Base-by-base conservation (phyloP, 2,113 vertebrate species). In the Porphyrio hochstetteri region DNA sequence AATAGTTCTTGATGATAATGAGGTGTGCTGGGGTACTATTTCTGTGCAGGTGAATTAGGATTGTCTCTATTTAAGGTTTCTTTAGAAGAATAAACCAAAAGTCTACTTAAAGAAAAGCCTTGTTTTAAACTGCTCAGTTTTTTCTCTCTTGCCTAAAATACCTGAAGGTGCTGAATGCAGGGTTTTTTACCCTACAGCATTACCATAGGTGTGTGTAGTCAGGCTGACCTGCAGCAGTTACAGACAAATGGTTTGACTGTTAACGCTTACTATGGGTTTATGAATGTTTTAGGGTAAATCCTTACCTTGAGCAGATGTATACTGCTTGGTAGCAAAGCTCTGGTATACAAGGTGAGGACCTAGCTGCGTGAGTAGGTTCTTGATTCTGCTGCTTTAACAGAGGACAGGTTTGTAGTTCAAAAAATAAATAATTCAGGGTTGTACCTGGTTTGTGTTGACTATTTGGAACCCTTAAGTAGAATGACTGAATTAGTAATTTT, bases 381-480 rank as follows among this genome's bases (percentile, higher is more conserved):
- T 61, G 42, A 80, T 86, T 72, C 84, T n/a, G 71, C 5, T 52
- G 40, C 7, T 63, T 91, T 25, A 74, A 31, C 75, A 72, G 16
- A 61, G 50, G 40, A 61, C 4, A 0, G 46, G 55, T 70, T 88
- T 81, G 25, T 44, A 82, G 61, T 71, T 82, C 71, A 82, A 67
- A 48, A 88, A 85, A 68, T 33, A 63, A 91, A 76, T 76, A 23
- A 72, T 88, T 95, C 75, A 83, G 67, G 55, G 4, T 23, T 42
- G 1, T 6, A 15, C 38, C 65, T 89, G 75, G 17, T 42, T 90
- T 33, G 29, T 60, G 38, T 61, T 86, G 84, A 11, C 50, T 95
- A 3, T 57, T 86, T 86, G 76, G 48, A 76, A 56, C 53, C 17
- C 8, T n/a, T n/a, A n/a, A n/a, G n/a, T n/a, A n/a, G n/a, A n/a